phyloP scores from a whole-genome alignment of 2,888 invertebrate species.

The Lycia hirtaria region DNA sequence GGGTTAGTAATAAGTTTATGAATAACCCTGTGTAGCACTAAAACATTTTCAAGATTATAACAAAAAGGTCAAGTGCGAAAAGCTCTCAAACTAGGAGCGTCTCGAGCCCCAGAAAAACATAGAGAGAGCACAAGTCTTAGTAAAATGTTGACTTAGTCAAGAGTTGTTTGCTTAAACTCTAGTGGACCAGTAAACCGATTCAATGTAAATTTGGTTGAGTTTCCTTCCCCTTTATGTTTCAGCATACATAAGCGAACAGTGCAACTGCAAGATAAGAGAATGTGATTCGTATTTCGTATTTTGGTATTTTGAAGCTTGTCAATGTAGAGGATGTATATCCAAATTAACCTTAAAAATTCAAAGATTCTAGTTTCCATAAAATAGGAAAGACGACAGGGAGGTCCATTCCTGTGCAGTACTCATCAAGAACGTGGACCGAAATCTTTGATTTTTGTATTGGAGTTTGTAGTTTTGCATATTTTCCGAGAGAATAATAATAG shows the following conservation, averaged over 20 bases:
- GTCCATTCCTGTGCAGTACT: too few relatives aligned
- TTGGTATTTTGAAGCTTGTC: too few relatives aligned
- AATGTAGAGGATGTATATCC: too few relatives aligned
- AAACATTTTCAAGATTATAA: constrained; percentile 8
- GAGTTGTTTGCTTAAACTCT: constrained; percentile 54
- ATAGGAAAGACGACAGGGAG: too few relatives aligned
- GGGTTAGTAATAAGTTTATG: too few relatives aligned
- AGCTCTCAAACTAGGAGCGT: constrained; percentile 32
- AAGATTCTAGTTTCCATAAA: too few relatives aligned
- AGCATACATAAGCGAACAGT: constrained; percentile 6
- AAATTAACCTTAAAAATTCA: too few relatives aligned
- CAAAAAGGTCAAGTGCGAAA: constrained; percentile 30
- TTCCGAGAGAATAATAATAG: too few relatives aligned
- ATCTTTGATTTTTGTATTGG: too few relatives aligned
- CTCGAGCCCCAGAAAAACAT: constrained; percentile 34
- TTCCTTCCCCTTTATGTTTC: constrained; percentile 37
- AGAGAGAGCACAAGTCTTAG: constrained; percentile 40
- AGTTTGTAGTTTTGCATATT: too few relatives aligned
- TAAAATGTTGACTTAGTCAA: constrained; percentile 59
- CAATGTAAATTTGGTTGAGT: constrained; percentile 69
- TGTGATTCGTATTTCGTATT: background rate
- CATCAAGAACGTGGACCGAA: too few relatives aligned
- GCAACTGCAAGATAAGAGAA: background rate
- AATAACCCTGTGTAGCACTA: background rate
- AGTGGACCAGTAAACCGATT: constrained; percentile 58